Percentiles rank a stretch among this genome's conserved stretches.
These are phyloP conservation scores for Plebejus melissa DNA, from an alignment of 2,888 invertebrate genomes.

Conservation along the genomic window DNA sequence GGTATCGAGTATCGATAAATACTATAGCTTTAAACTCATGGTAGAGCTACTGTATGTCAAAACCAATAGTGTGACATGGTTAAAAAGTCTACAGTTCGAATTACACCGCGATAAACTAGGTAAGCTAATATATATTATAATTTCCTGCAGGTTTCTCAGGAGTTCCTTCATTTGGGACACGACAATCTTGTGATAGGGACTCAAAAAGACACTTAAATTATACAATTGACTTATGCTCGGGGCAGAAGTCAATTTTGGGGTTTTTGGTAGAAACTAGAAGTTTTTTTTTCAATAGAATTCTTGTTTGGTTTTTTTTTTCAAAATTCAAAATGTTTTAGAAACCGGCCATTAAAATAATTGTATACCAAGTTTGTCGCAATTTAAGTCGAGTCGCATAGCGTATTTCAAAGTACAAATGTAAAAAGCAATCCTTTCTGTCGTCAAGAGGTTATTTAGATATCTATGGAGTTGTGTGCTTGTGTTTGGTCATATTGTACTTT, in stretches of 20 bases:
- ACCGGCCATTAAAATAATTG: background rate
- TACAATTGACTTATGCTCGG: too few species aligned
- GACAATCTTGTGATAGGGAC: too few species aligned
- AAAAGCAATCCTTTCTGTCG: slow-evolving; percentile 5
- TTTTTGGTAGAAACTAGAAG: too few species aligned
- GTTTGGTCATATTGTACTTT: background rate
- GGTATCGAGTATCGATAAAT: too few species aligned
- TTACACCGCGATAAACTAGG: background rate
- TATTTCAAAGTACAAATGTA: slow-evolving; percentile 10
- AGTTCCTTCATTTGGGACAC: too few species aligned
- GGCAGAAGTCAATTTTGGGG: too few species aligned
- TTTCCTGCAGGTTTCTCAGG: too few species aligned
- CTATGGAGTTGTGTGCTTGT: slow-evolving; percentile 1
- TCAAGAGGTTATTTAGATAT: slow-evolving; percentile 1
- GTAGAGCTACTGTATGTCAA: background rate
- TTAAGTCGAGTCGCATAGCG: background rate
- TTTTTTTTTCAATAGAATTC: too few species aligned
- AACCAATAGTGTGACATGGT: background rate
- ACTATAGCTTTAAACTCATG: too few species aligned
- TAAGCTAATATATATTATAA: background rate
- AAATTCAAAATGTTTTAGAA: too few species aligned
- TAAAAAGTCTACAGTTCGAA: background rate
- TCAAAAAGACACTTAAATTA: too few species aligned
- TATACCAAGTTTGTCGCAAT: background rate
- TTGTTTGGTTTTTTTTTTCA: too few species aligned